Percentiles rank a stretch among this genome's conserved stretches.
These are phyloP conservation scores for Sesia apiformis DNA, from an alignment of 2,888 invertebrate genomes.

Conservation along the genomic window DNA sequence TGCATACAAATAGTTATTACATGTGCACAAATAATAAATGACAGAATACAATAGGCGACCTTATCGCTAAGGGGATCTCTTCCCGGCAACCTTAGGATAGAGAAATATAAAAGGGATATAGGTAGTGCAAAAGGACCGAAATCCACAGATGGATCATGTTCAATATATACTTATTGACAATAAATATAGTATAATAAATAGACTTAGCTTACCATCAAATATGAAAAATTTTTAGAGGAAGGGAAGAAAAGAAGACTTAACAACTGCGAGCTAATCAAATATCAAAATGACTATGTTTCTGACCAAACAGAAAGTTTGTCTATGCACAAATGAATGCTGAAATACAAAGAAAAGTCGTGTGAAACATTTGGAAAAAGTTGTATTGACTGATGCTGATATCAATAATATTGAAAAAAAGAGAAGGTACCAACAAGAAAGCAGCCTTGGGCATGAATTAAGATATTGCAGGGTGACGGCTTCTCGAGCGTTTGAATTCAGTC, in stretches of 20 bases:
- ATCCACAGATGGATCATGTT: no score
- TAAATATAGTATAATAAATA: no score
- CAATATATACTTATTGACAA: no score
- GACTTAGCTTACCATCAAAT: slow-evolving; percentile 10
- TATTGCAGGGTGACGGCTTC: slow-evolving; percentile 28
- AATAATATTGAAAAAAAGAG: slow-evolving; percentile 6
- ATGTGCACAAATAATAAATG: no score
- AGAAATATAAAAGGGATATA: no score
- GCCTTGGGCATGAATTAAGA: slow-evolving; percentile 22
- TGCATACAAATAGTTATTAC: no score
- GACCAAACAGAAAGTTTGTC: slow-evolving; percentile 5
- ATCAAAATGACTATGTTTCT: slow-evolving; percentile 13
- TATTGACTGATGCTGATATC: slow-evolving; percentile 4
- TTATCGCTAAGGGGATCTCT: no score
- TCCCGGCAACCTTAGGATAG: no score
- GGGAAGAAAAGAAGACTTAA: slow-evolving; percentile 13
- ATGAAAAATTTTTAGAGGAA: slow-evolving; percentile 13
- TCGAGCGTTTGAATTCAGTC: slow-evolving; percentile 19
- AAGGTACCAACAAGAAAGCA: slow-evolving; percentile 11
- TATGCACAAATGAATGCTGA: slow-evolving; percentile 10
- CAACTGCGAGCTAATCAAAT: slow-evolving; percentile 17
- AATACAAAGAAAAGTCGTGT: slow-evolving; percentile 11
- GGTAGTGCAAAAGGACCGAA: no score
- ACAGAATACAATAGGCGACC: no score
- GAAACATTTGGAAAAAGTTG: slow-evolving; percentile 7